Conservation (phyloP, 2,888 invertebrate genomes). For the Drosophila eohydei region DNA sequence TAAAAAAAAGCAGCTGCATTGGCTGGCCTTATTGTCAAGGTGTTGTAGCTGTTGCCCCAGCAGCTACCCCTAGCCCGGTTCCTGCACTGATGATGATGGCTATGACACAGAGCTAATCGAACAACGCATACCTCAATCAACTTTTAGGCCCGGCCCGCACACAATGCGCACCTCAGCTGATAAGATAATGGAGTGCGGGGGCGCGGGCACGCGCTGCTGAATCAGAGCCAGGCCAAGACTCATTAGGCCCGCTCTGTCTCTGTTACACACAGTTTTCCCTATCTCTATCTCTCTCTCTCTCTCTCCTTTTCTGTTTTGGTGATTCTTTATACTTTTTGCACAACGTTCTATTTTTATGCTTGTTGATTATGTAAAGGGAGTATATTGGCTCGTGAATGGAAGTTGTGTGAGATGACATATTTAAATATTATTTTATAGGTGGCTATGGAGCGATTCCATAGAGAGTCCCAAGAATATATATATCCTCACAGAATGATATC, state of each 20-base stretch:
- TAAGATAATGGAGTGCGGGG: slow-evolving; percentile 51
- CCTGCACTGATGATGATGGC: neutral
- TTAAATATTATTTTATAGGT: too few species aligned
- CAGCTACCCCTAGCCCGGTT: slow-evolving; percentile 1
- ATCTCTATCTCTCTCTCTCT: neutral
- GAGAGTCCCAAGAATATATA: too few species aligned
- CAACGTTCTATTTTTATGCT: neutral
- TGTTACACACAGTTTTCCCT: neutral
- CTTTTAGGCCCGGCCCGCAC: slow-evolving; percentile 51
- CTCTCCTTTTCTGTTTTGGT: neutral
- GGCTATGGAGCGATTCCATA: too few species aligned
- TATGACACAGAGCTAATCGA: slow-evolving; percentile 47
- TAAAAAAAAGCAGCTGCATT: slow-evolving; percentile 51
- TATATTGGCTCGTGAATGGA: neutral
- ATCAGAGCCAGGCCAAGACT: slow-evolving; percentile 46
- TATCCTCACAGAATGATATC: too few species aligned
- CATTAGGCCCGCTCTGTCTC: slow-evolving; percentile 33
- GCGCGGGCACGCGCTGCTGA: slow-evolving; percentile 38
- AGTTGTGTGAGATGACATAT: too few species aligned
- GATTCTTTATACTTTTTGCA: neutral
- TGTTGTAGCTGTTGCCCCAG: slow-evolving; percentile 12
- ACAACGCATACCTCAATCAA: slow-evolving; percentile 50
- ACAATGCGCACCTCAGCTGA: slow-evolving; percentile 48
- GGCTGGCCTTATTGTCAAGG: slow-evolving; percentile 18
- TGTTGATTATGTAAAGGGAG: neutral